phyloP scores from a whole-genome alignment of 2,113 vertebrate genomes.

The Tragelaphus imberbis region DNA sequence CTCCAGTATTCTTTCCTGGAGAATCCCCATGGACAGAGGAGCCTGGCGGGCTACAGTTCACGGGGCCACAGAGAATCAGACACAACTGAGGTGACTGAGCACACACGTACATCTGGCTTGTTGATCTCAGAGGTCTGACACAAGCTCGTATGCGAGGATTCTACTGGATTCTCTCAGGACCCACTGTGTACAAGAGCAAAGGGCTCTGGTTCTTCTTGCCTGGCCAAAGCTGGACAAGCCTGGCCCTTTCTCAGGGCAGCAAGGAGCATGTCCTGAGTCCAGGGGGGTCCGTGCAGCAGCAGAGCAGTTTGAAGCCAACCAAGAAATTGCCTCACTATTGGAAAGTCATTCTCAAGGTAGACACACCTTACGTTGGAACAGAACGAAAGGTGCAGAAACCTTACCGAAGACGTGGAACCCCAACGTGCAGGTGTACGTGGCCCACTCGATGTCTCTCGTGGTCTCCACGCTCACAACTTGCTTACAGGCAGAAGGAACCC shows the following conservation, averaged over 20 bases:
- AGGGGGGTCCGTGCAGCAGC: fast-evolving
- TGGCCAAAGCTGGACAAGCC: fast-evolving
- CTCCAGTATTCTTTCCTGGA: neutral
- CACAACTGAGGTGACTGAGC: neutral
- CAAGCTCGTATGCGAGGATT: neutral
- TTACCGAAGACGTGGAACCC: conserved; percentile 97
- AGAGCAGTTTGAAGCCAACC: neutral
- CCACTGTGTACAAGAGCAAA: fast-evolving
- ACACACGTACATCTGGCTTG: neutral
- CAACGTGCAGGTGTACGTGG: conserved; percentile 92
- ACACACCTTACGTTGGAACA: fast-evolving
- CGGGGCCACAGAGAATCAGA: neutral
- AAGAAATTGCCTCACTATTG: fast-evolving
- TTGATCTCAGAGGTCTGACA: no score
- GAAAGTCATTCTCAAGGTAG: neutral
- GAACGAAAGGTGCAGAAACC: neutral
- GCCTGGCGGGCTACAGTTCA: neutral
- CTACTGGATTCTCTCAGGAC: neutral
- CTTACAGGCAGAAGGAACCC: conserved; percentile 96
- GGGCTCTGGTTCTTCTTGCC: neutral
- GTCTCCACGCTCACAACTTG: conserved; percentile 97
- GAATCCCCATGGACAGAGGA: neutral
- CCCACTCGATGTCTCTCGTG: conserved; percentile 94
- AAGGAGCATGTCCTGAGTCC: fast-evolving
- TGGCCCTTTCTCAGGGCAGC: neutral